Base-by-base conservation (phyloP, 1,140 invertebrate species). In the Heliconius eleuchia region DNA sequence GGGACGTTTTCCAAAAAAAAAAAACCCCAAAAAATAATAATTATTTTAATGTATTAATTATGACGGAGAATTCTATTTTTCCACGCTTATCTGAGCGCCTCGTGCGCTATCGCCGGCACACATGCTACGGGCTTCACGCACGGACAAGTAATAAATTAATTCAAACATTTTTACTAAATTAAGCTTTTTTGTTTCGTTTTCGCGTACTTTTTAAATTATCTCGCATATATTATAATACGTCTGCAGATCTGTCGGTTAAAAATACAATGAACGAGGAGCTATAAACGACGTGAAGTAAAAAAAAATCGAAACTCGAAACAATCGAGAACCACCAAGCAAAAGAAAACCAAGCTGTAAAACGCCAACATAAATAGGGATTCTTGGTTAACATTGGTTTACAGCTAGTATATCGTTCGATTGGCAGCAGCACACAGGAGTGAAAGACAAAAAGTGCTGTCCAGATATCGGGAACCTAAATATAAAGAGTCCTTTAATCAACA, bases 41-140 rank as follows among this genome's bases (percentile, higher is more conserved):
- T 86, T 86, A 88, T 90, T 93, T 85, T 90, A 91, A 91, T 87
- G 87, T 92, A 91, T 91, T 94, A 92, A 92, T 92, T 92, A 92
- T 86, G 88, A 84, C 84, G 84, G 87, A 87, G 87, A 89, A 91
- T 89, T 89, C 85, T 88, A 87, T 89, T 90, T 91, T 87, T 88
- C 81, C 86, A 87, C 83, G 88, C 86, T 91, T 89, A 90, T 91
- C 84, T 86, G 83, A 85, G 80, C 86, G 85, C 86, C 87, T 84
- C 84, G 79, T 77, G 50, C 85, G 88, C 85, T 90, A 89, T 87
- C 85, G 85, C 74, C 76, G 79, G 73, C 80, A 80, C 78, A 82
- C 71, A 70, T 27, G 71, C 66, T 72, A 23, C 76, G 73, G 76
- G 76, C 71, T 77, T 77, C 39, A 78, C 80, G 73, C 72, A 77